These are phyloP conservation scores for Saguinus oedipus DNA, from an alignment of 2,797 vertebrate species.

Conservation along the genomic window DNA sequence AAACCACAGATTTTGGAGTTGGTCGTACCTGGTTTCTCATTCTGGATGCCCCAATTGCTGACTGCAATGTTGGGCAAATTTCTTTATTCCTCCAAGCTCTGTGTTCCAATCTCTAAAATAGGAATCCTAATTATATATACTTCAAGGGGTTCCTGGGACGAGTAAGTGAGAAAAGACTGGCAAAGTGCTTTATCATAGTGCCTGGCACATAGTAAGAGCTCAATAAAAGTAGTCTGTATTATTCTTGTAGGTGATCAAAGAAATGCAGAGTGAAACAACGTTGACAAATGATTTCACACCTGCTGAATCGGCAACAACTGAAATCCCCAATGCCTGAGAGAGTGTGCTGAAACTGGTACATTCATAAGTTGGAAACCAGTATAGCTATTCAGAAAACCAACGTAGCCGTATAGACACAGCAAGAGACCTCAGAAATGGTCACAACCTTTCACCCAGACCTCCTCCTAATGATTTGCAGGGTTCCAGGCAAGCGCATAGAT, in stretches of 20 bases:
- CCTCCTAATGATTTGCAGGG: neutral
- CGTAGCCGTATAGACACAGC: accelerated
- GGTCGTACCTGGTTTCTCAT: neutral
- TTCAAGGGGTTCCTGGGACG: neutral
- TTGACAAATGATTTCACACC: neutral
- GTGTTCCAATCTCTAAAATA: neutral
- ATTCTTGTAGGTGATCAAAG: neutral
- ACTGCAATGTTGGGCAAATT: neutral
- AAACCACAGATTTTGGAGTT: neutral
- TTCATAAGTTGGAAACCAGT: neutral
- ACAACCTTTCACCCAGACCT: neutral
- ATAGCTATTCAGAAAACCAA: neutral
- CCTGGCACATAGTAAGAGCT: neutral
- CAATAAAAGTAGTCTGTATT: neutral
- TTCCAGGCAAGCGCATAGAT: neutral
- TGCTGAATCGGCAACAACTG: neutral
- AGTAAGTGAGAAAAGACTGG: neutral
- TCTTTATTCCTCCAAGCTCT: neutral
- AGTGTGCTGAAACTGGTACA: no score
- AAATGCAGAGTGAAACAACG: neutral
- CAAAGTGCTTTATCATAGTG: neutral
- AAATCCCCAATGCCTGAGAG: neutral
- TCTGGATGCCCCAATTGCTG: neutral
- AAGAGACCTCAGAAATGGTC: neutral
- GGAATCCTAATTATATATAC: no score